Base-by-base conservation (phyloP, 2,888 invertebrate genomes). In the Dugesia japonica region DNA sequence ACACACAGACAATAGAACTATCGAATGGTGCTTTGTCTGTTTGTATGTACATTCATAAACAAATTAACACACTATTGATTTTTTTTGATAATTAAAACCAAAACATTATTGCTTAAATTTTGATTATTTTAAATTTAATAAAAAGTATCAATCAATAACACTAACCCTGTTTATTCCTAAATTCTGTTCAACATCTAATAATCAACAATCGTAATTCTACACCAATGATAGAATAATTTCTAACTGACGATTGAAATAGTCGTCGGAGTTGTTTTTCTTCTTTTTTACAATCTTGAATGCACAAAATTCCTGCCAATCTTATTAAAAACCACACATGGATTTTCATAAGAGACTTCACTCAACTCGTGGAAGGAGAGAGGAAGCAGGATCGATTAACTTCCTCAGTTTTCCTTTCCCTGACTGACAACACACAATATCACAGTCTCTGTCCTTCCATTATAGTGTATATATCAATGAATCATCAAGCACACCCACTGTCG, bases 301-400 rank as follows among this genome's bases (percentile, higher is more conserved):
- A 56, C 56, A 56, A 56, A 56, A 56, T 56, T 56, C 56, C 56
- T 56, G 56, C 56, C 56, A 56, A 56, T 56, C 56, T 56, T 56
- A 56, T 56, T 56, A 56, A 7, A 20, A 56, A 56, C 56, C n/a
- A 56, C 56, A 56, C 56, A 56, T 56, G 56, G 56, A 56, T 56
- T 56, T 56, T 56, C 56, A 56, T 56, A 56, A 23, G 56, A 56
- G 56, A 56, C 56, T 56, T 56, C 56, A 56, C 56, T 56, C 56
- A 56, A 56, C 4, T 56, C 56, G 56, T 56, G 56, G 56, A 56
- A 56, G 56, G 23, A 56, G 56, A 56, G 56, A 56, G 56, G 56
- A 56, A 56, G 56, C 56, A 56, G 56, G 56, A 56, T 56, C 56
- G 56, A 56, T 56, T 56, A n/a, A 56, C 56, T 56, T 56, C 56